These are phyloP conservation scores for Melanostoma mellinum DNA, from an alignment of 2,888 invertebrate species.

Conservation along the genomic window DNA sequence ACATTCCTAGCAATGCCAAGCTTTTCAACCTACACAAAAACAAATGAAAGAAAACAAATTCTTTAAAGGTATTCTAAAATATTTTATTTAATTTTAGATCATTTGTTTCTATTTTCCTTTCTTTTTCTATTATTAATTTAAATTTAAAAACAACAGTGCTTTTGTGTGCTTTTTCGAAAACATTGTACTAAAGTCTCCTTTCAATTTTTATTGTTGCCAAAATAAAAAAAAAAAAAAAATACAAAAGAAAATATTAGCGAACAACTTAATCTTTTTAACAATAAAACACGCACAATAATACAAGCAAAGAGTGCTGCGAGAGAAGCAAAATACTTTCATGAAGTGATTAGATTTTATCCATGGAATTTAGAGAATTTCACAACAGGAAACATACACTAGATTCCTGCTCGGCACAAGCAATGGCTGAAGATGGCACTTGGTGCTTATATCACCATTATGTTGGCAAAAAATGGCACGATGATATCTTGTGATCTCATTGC, in stretches of 20 bases:
- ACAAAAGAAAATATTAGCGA: constrained; percentile 29
- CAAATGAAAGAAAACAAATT: background rate
- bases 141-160: constrained; percentile 66
- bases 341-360: constrained; percentile 40
- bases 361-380: constrained; percentile 75
- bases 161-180: constrained; percentile 53
- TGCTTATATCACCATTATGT: constrained; percentile 50
- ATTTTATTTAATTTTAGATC: constrained; percentile 60
- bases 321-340: constrained; percentile 27
- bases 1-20: background rate
- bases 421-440: constrained; percentile 65
- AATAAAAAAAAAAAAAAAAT: too few species aligned
- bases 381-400: constrained; percentile 74
- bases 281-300: constrained; percentile 19
- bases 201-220: constrained; percentile 7
- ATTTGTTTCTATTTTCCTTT: constrained; percentile 17
- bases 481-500: constrained; percentile 57
- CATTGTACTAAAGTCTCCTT: constrained; percentile 3
- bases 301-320: constrained; percentile 49
- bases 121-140: constrained; percentile 29
- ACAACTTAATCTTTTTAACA: constrained; percentile 19
- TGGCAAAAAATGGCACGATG: constrained; percentile 67
- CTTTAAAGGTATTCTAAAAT: constrained; percentile 64
- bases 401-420: constrained; percentile 74
- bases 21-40: background rate